Conservation (phyloP, 1,140 invertebrate species). For the Goniozus legneri region DNA sequence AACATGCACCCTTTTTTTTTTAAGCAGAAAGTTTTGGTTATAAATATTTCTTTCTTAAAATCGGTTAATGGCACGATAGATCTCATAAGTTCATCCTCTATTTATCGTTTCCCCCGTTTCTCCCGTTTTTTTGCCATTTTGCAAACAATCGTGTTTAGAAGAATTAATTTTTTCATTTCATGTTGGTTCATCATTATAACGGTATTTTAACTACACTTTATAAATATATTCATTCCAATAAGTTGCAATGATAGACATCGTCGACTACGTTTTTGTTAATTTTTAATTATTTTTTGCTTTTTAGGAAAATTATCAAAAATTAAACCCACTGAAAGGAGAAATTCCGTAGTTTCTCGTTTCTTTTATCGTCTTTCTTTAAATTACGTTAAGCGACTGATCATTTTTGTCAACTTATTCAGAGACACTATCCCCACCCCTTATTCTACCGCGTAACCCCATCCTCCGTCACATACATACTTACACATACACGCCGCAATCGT, state of each 20-base stretch:
- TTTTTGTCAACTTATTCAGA: slow-evolving; percentile 31
- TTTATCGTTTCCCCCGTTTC: slow-evolving; percentile 10
- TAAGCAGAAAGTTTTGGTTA: slow-evolving; percentile 30
- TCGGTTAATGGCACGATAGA: slow-evolving; percentile 30
- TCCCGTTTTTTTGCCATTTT: no score
- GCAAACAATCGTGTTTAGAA: no score
- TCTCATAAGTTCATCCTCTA: no score
- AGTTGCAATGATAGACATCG: slow-evolving; percentile 10
- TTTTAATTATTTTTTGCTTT: slow-evolving; percentile 6
- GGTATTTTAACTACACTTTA: slow-evolving; percentile 13
- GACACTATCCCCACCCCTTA: slow-evolving; percentile 35
- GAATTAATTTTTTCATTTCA: no score
- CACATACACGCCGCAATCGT: slow-evolving; percentile 1
- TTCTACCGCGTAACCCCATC: slow-evolving; percentile 28
- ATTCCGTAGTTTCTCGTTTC: slow-evolving; percentile 2
- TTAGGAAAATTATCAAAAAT: slow-evolving; percentile 1
- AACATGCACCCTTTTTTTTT: slow-evolving; percentile 27
- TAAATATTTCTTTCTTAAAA: slow-evolving; percentile 26
- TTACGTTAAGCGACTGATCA: slow-evolving; percentile 18
- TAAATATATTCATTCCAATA: slow-evolving; percentile 19
- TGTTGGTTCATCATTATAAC: no score
- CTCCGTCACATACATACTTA: slow-evolving; percentile 14
- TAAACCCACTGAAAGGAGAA: slow-evolving; percentile 4
- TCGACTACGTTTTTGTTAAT: no score
- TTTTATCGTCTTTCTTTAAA: slow-evolving; percentile 10